Base-by-base conservation (phyloP, 1,140 invertebrate species). In the Phthorimaea operculella region DNA sequence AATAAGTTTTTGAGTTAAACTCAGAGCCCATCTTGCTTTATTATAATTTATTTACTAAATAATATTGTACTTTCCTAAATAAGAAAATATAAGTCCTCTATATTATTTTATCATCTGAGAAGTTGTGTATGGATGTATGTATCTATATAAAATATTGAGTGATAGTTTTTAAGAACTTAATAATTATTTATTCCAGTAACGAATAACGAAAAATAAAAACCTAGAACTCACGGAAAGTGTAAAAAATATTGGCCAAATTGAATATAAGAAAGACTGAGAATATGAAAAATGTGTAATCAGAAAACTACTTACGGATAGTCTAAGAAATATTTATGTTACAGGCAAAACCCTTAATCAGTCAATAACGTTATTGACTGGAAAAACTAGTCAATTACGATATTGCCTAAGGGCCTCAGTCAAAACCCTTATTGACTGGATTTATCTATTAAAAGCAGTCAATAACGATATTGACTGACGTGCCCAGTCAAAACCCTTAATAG, bases 11-110 rank as follows among this genome's bases (percentile, higher is more conserved):
- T 76, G 79, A 83, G 79, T 83, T 67, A 77, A 83, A 83, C 79
- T 83, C 79, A 70, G 49, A 69, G 76, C 76, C 76, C 74, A 64
- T 71, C 73, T 81, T 81, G 78, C 75, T 76, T 68, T 69, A 70
- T 70, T 76, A 66, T 78, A 71, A 79, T 81, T 79, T 79, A 79
- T 81, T 74, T 33, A 63, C 62, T 61, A 61, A 42, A 56, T 28
- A 18, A 10, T 47, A 47, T 15, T 47, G 21, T 50, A 28, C 48
- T 33, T 50, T 50, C 48, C 10, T 50, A 21, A 50, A 28, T 50
- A 28, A 3, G 4, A 28, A 50, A 3, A n/a, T n/a, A 48, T 48
- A 48, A 4, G 39, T 8, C 11, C 14, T 42, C 39, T 42, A 42
- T 48, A 16, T 16, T 16, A 16, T n/a, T n/a, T n/a, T n/a, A n/a